Evolutionary conservation across 2,113 vertebrate species (phyloP).

Genomic region (Ptilonorhynchus violaceus): DNA sequence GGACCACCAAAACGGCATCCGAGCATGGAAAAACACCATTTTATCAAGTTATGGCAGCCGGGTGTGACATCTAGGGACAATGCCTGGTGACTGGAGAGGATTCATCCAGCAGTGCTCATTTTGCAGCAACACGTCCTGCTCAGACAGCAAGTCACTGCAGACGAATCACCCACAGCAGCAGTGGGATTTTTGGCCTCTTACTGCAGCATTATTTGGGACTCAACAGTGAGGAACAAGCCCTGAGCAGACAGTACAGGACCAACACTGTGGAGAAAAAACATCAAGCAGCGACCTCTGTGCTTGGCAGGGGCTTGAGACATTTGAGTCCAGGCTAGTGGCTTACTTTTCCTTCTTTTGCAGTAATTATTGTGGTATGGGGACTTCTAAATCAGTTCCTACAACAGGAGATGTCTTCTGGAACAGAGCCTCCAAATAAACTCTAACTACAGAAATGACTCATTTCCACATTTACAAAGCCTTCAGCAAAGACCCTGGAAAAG

Average conservation of each 20-base stretch:
- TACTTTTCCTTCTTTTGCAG: not conserved
- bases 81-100: no score
- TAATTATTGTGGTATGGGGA: not conserved
- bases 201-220: not conserved
- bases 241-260: not conserved
- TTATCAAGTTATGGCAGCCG: not conserved
- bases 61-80: not conserved
- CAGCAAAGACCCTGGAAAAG: not conserved
- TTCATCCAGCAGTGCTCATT: not conserved
- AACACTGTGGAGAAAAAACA: not conserved
- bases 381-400: not conserved
- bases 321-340: not conserved
- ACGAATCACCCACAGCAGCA: not conserved
- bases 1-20: not conserved
- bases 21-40: not conserved
- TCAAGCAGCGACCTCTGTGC: not conserved
- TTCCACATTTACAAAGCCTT: not conserved
- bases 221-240: not conserved
- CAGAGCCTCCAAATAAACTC: not conserved
- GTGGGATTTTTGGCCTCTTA: not conserved
- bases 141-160: not conserved
- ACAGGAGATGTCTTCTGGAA: not conserved
- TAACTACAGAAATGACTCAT: not conserved
- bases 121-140: not conserved
- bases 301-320: not conserved